phyloP scores from a whole-genome alignment of 2,113 vertebrate species.

The Patagioenas fasciata region DNA sequence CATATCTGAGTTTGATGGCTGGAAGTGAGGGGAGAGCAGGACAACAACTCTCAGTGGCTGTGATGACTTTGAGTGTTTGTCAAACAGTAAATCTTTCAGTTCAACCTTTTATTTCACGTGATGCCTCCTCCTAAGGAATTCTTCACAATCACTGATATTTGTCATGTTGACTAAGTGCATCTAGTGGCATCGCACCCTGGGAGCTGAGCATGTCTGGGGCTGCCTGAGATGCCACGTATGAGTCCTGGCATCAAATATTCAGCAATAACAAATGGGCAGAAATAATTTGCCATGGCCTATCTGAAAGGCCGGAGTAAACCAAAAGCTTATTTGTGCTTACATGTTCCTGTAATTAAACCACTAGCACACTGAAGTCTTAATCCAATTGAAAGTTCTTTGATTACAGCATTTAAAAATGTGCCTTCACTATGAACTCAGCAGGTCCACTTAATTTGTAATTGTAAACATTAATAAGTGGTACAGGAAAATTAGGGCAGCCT shows the following conservation, averaged over 20 bases:
- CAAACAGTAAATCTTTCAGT: neutral
- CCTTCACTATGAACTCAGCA: constrained; percentile 10
- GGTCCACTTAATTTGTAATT: constrained; percentile 23
- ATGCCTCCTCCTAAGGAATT: neutral
- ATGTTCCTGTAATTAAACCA: constrained; percentile 6
- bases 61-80: neutral
- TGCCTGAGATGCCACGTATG: neutral
- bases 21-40: neutral
- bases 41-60: neutral
- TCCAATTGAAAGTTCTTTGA: constrained; percentile 37
- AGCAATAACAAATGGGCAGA: neutral
- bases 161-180: neutral
- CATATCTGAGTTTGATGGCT: neutral
- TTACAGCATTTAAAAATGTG: neutral
- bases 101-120: neutral
- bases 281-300: neutral
- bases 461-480: neutral
- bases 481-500: neutral
- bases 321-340: neutral
- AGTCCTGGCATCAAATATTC: neutral
- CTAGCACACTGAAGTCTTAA: neutral
- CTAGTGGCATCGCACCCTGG: neutral
- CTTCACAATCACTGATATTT: neutral
- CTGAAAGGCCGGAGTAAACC: neutral
- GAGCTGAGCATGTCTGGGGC: neutral